These are phyloP conservation scores for Tauraco erythrolophus DNA, from an alignment of 2,113 vertebrate genomes.

Conservation along the genomic window DNA sequence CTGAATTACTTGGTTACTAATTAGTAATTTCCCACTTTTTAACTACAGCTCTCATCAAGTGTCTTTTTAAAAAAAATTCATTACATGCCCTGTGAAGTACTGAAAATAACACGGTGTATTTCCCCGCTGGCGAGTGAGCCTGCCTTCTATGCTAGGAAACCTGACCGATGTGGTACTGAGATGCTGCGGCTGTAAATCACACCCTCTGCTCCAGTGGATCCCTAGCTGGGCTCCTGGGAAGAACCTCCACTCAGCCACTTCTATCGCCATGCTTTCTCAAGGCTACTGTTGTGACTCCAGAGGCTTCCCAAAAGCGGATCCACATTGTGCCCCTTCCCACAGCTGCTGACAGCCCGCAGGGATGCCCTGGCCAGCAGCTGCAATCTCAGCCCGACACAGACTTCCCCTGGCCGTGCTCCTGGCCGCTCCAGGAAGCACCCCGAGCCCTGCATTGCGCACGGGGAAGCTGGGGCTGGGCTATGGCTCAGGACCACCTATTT, in stretches of 20 bases:
- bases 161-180: rapidly evolving
- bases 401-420: neutral
- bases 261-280: rapidly evolving
- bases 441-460: neutral
- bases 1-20: slow-evolving; percentile 73
- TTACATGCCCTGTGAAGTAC: neutral
- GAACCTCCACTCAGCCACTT: neutral
- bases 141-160: neutral
- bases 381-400: neutral
- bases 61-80: neutral
- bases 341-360: rapidly evolving
- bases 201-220: rapidly evolving
- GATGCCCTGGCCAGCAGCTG: neutral
- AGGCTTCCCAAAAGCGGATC: neutral
- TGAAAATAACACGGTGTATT: slow-evolving; percentile 26
- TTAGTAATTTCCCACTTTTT: slow-evolving; percentile 71
- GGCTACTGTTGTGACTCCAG: neutral
- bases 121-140: neutral
- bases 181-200: neutral
- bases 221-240: rapidly evolving
- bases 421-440: neutral
- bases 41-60: slow-evolving; percentile 63
- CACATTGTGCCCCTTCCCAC: neutral
- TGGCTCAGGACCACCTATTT: neutral
- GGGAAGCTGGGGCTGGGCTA: neutral